These are phyloP conservation scores for Hypsopygia costalis DNA, from an alignment of 2,888 invertebrate genomes.

Conservation along the genomic window DNA sequence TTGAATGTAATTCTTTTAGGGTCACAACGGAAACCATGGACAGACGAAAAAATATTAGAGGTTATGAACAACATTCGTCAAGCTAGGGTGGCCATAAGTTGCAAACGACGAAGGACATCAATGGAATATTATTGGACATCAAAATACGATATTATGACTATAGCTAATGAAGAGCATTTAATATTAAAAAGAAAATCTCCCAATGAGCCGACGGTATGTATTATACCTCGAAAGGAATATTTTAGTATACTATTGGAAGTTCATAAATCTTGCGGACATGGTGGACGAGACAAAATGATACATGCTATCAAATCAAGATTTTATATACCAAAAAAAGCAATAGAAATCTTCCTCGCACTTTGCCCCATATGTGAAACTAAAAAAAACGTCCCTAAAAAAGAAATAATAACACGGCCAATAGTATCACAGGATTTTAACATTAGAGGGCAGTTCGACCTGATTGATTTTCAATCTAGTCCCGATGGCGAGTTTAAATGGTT, in stretches of 20 bases:
- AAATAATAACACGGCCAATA: constrained; percentile 26
- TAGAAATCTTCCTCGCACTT: constrained; percentile 20
- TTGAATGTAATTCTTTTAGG: too few relatives aligned
- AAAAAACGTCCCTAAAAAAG: constrained; percentile 19
- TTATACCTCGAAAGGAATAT: constrained; percentile 10
- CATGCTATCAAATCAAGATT: constrained; percentile 17
- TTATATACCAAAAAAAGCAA: constrained; percentile 19
- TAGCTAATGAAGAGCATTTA: constrained; percentile 15
- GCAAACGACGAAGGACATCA: too few relatives aligned
- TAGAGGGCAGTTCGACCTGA: constrained; percentile 35
- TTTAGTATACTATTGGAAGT: constrained; percentile 2
- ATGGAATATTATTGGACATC: too few relatives aligned
- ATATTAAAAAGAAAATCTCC: constrained; percentile 18
- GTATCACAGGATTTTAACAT: constrained; percentile 29
- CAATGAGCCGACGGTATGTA: constrained; percentile 4
- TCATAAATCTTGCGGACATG: constrained; percentile 11
- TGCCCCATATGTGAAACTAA: constrained; percentile 22
- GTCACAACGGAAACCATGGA: too few relatives aligned
- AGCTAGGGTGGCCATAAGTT: too few relatives aligned
- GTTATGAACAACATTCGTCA: too few relatives aligned
- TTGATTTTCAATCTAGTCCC: constrained; percentile 29
- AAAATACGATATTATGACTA: constrained; percentile 21
- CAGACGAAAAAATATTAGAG: too few relatives aligned
- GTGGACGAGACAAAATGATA: too few relatives aligned
- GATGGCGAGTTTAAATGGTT: constrained; percentile 42